Percentiles rank a stretch among this genome's conserved stretches.
phyloP scores from a whole-genome alignment of 2,888 invertebrate species.

The Tinea semifulvella region DNA sequence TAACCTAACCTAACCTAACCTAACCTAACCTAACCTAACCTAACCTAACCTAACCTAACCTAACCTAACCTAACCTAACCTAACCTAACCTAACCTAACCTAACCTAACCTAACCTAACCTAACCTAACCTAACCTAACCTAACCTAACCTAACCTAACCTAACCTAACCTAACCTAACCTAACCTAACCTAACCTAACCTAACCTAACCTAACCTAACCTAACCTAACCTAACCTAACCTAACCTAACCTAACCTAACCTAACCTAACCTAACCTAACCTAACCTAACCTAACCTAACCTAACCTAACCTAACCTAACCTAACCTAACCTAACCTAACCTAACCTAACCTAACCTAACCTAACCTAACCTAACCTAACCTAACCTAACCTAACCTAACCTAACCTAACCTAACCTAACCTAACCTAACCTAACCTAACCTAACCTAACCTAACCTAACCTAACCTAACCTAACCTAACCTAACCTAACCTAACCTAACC shows the following conservation, averaged over 20 bases:
- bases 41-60: slow-evolving; percentile 16
- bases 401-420: slow-evolving; percentile 16
- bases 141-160: slow-evolving; percentile 19
- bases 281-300: slow-evolving; percentile 17
- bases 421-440: not conserved
- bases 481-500: not conserved
- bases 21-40: slow-evolving; percentile 15
- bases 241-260: slow-evolving; percentile 20
- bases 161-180: slow-evolving; percentile 19
- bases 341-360: slow-evolving; percentile 15
- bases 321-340: slow-evolving; percentile 1
- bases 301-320: slow-evolving; percentile 3
- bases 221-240: slow-evolving; percentile 20
- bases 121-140: slow-evolving; percentile 20
- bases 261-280: slow-evolving; percentile 20
- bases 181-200: slow-evolving; percentile 21
- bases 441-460: not conserved
- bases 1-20: slow-evolving; percentile 14
- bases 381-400: slow-evolving; percentile 13
- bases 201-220: slow-evolving; percentile 20
- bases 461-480: not conserved
- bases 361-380: slow-evolving; percentile 14
- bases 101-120: slow-evolving; percentile 18
- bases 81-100: slow-evolving; percentile 18
- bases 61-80: slow-evolving; percentile 18